Evolutionary conservation across 2,888 invertebrate genomes (phyloP).

Genomic region (Heliconius aoede): DNA sequence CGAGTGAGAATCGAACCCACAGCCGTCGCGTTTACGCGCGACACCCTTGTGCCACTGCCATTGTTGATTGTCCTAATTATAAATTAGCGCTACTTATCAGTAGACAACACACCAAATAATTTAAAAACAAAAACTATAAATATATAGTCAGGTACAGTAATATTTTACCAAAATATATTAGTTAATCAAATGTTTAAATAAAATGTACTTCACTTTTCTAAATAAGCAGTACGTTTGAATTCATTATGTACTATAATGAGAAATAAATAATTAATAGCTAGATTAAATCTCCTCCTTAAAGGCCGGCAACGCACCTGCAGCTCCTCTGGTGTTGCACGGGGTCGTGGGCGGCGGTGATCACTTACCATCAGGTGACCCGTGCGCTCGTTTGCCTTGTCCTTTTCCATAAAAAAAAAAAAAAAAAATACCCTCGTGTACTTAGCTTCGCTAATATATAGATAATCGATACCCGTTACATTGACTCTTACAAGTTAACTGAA

Average conservation of each 20-base stretch:
- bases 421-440: not conserved
- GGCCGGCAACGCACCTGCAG: too few relatives aligned
- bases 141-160: not conserved
- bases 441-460: constrained; percentile 16
- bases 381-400: too few relatives aligned
- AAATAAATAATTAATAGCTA: not conserved
- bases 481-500: not conserved
- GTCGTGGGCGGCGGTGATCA: too few relatives aligned
- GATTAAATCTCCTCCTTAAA: too few relatives aligned
- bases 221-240: not conserved
- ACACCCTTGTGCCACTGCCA: too few relatives aligned
- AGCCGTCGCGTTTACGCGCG: too few relatives aligned
- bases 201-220: not conserved
- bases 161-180: not conserved
- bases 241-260: not conserved
- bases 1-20: too few relatives aligned
- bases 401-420: too few relatives aligned
- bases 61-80: not conserved
- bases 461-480: constrained; percentile 10
- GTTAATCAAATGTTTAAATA: not conserved
- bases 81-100: not conserved
- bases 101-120: not conserved
- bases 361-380: too few relatives aligned
- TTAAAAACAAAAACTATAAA: not conserved
- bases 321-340: too few relatives aligned